A percentile compares a stretch with the other conserved stretches of the same genome.
These are phyloP conservation scores for Trinorchestia longiramus DNA, from an alignment of 1,140 invertebrate genomes.

Conservation along the genomic window DNA sequence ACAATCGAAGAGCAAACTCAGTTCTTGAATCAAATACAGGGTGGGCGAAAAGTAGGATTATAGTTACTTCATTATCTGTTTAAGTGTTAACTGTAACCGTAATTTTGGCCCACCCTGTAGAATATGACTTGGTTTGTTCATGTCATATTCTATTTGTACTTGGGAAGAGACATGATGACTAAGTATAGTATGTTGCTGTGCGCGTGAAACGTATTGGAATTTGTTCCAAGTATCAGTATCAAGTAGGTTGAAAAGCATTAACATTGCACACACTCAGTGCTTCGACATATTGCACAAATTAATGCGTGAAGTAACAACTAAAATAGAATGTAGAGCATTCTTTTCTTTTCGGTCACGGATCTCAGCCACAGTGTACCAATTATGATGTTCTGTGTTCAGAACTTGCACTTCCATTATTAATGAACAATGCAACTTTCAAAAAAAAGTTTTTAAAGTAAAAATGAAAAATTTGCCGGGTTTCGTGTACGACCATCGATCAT, in stretches of 20 bases:
- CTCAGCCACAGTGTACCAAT: not conserved
- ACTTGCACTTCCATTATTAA: not conserved
- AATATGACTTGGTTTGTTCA: too few species aligned
- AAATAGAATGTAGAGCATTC: not conserved
- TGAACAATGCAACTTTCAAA: not conserved
- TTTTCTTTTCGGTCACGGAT: not conserved
- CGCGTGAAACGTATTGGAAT: not conserved
- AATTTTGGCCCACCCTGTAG: too few species aligned
- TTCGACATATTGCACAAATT: not conserved
- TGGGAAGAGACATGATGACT: too few species aligned
- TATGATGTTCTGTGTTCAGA: not conserved
- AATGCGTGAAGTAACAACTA: not conserved
- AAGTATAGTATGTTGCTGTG: not conserved
- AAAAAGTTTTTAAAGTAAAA: not conserved
- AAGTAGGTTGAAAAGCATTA: not conserved
- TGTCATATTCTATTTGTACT: too few species aligned
- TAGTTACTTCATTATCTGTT: too few species aligned
- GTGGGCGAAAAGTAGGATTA: too few species aligned
- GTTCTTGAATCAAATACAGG: too few species aligned
- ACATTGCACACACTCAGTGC: not conserved
- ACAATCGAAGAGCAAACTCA: too few species aligned
- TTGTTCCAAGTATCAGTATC: not conserved
- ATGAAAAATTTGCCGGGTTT: not conserved
- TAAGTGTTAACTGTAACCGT: too few species aligned
- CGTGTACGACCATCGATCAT: not conserved